A percentile compares a stretch with the other conserved stretches of the same genome.
Conservation (phyloP, 2,797 vertebrate species). For the Lycodopsis pacificus region DNA sequence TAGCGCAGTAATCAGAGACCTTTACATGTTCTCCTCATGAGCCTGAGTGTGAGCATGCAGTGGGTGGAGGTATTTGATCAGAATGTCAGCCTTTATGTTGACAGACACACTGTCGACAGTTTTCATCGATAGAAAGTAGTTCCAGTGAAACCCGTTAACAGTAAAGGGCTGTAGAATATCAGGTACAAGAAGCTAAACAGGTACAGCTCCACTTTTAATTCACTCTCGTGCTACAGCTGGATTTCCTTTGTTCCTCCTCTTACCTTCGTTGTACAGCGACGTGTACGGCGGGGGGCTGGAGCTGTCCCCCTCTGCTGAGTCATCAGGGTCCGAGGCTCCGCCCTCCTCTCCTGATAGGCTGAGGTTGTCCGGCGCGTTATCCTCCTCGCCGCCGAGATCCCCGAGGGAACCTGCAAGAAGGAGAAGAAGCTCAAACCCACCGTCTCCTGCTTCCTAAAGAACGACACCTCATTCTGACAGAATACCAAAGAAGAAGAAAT, state of each 20-base stretch:
- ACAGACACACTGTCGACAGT: background rate
- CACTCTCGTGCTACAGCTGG: background rate
- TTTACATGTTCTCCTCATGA: background rate
- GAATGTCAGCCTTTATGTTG: background rate
- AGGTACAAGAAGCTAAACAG: background rate
- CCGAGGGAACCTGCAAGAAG: constrained; percentile 88
- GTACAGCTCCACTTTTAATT: too few relatives aligned
- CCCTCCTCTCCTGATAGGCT: constrained; percentile 87
- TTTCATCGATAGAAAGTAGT: background rate
- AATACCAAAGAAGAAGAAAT: background rate
- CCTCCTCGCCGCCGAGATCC: constrained; percentile 89
- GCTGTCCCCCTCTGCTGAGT: constrained; percentile 80
- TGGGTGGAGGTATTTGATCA: background rate
- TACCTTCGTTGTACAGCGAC: constrained; percentile 81
- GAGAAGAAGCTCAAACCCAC: background rate
- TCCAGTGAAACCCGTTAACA: background rate
- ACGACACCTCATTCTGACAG: background rate
- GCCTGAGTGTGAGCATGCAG: background rate
- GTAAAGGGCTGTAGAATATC: background rate
- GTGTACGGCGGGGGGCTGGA: constrained; percentile 77
- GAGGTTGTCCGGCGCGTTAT: constrained; percentile 74
- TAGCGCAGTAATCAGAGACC: too few relatives aligned
- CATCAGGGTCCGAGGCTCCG: constrained; percentile 82
- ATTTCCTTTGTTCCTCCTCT: constrained; percentile 5
- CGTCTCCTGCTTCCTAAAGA: background rate